Conservation (phyloP, 2,797 vertebrate species). For the Myripristis murdjan region DNA sequence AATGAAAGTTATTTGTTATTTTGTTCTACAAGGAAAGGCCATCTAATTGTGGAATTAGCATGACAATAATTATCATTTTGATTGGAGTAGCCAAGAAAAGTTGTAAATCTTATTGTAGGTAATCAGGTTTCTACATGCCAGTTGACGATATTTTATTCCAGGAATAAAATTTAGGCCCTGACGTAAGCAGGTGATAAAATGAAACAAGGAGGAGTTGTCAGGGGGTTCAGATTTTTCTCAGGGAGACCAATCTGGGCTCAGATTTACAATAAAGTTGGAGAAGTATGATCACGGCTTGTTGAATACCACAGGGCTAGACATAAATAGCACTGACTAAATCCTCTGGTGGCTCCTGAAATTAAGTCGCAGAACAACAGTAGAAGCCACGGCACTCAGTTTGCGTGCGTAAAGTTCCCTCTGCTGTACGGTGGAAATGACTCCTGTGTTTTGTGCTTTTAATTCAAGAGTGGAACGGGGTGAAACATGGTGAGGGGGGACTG, state of each 20-base stretch:
- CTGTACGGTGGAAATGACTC: conserved; percentile 47
- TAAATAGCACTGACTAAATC: conserved; percentile 35
- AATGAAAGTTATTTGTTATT: neutral
- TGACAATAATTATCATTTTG: neutral
- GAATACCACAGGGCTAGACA: conserved; percentile 20
- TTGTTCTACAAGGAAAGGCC: neutral
- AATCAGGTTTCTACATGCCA: neutral
- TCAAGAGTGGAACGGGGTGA: conserved; percentile 10
- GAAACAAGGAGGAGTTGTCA: conserved; percentile 29
- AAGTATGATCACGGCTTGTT: neutral
- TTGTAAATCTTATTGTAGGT: neutral
- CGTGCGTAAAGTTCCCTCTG: conserved; percentile 62
- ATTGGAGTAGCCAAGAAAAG: neutral
- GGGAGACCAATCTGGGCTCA: too few relatives aligned
- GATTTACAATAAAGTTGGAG: conserved; percentile 15
- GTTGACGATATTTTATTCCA: conserved; percentile 15
- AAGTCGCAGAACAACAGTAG: conserved; percentile 42
- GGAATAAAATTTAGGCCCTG: conserved; percentile 1
- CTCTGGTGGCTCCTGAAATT: conserved; percentile 33
- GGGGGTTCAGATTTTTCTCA: too few relatives aligned
- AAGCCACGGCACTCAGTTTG: conserved; percentile 27
- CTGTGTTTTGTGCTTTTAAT: conserved; percentile 52
- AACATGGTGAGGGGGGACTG: too few relatives aligned
- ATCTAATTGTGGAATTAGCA: neutral
- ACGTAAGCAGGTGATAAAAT: conserved; percentile 24